phyloP scores from a whole-genome alignment of 2,797 vertebrate species.

The Coccyzus lansbergi region DNA sequence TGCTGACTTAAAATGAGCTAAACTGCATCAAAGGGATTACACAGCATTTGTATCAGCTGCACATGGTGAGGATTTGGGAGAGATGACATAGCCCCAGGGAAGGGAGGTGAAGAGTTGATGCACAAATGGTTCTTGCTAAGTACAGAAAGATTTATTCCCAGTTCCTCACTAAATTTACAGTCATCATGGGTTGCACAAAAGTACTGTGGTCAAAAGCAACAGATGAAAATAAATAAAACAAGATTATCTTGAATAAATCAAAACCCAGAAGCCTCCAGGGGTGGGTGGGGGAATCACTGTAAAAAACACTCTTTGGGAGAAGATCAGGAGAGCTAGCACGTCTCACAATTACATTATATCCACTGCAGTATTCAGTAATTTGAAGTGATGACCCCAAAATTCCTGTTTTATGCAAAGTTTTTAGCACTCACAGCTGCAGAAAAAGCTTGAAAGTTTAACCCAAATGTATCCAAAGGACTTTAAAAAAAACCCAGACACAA shows the following conservation, averaged over 20 bases:
- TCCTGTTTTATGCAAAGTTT: background rate
- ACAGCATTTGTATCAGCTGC: background rate
- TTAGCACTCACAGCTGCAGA: background rate
- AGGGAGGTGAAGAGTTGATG: background rate
- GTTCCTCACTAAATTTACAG: background rate
- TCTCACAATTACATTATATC: background rate
- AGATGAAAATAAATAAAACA: background rate
- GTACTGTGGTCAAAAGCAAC: background rate
- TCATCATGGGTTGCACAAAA: background rate
- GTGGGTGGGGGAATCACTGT: background rate
- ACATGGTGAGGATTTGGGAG: background rate
- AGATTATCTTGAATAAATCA: background rate
- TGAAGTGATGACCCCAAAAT: background rate
- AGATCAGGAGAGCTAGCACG: background rate
- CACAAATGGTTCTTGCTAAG: background rate
- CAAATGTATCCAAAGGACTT: background rate
- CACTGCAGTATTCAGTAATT: background rate
- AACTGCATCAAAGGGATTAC: constrained; percentile 30
- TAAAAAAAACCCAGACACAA: background rate
- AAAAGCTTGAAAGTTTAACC: background rate
- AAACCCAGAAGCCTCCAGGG: background rate
- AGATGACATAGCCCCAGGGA: background rate
- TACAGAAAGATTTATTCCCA: background rate
- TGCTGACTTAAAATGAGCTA: background rate
- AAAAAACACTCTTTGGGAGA: background rate